A percentile compares a stretch with the other conserved stretches of the same genome.
phyloP scores from a whole-genome alignment of 2,888 invertebrate species.

The Eupeodes latifasciatus region DNA sequence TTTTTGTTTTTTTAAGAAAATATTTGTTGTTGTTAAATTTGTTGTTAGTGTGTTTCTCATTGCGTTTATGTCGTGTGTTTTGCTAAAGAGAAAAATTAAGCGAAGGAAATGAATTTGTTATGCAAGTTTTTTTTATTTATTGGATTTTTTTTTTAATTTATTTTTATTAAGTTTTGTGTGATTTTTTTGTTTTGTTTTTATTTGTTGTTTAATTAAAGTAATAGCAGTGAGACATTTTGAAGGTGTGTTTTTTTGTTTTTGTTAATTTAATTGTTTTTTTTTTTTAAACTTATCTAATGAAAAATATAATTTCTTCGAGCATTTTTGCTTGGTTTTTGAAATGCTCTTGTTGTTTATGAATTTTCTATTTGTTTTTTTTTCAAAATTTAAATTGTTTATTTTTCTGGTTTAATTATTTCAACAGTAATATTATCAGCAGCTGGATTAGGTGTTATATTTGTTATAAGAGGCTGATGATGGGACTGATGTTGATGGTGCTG shows the following conservation, averaged over 20 bases:
- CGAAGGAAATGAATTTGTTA: slow-evolving; percentile 83
- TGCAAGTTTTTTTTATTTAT: slow-evolving; percentile 82
- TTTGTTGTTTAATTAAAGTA: slow-evolving; percentile 76
- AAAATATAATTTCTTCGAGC: slow-evolving; percentile 52
- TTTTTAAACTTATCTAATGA: slow-evolving; percentile 49
- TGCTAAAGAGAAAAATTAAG: slow-evolving; percentile 77
- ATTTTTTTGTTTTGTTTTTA: not conserved
- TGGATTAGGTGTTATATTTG: slow-evolving; percentile 84
- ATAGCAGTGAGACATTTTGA: slow-evolving; percentile 61
- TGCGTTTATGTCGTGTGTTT: slow-evolving; percentile 43
- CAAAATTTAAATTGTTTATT: slow-evolving; percentile 81
- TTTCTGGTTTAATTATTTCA: slow-evolving; percentile 89
- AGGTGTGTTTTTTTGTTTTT: slow-evolving; percentile 44
- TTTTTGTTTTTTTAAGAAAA: slow-evolving; percentile 50
- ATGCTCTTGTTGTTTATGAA: slow-evolving; percentile 17
- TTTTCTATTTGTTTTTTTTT: slow-evolving; percentile 44
- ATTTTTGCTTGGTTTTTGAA: slow-evolving; percentile 36
- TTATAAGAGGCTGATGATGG: slow-evolving; percentile 81
- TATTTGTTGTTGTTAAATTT: slow-evolving; percentile 39
- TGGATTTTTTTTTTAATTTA: slow-evolving; percentile 64
- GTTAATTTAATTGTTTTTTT: slow-evolving; percentile 41
- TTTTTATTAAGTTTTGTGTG: slow-evolving; percentile 69
- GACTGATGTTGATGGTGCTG: slow-evolving; percentile 79
- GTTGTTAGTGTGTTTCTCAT: slow-evolving; percentile 25
- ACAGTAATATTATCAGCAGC: slow-evolving; percentile 89